Conservation (phyloP, 2,888 invertebrate genomes). For the Mylabris sibirica region DNA sequence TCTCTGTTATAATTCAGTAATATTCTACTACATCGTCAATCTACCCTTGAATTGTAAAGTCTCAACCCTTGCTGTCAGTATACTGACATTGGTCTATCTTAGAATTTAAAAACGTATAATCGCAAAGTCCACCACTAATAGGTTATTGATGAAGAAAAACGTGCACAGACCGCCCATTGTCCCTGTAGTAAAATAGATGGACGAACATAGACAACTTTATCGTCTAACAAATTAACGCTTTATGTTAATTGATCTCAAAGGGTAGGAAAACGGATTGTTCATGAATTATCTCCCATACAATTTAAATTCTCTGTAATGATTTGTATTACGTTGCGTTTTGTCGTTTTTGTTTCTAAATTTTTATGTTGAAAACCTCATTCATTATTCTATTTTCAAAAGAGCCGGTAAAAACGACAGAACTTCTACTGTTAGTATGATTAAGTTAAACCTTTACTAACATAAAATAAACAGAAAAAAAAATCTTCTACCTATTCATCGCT, state of each 20-base stretch:
- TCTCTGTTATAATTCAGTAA: not conserved
- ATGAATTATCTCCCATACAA: not conserved
- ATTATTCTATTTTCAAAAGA: slow-evolving; percentile 33
- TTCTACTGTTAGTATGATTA: slow-evolving; percentile 6
- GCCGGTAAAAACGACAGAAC: slow-evolving; percentile 19
- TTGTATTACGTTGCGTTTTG: slow-evolving; percentile 10
- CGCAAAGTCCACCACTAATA: not conserved
- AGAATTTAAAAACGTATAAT: not conserved
- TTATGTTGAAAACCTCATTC: slow-evolving; percentile 22
- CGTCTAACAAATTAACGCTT: slow-evolving; percentile 14
- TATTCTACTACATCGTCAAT: not conserved
- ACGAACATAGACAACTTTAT: not conserved
- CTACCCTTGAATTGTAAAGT: not conserved
- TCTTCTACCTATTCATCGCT: not conserved
- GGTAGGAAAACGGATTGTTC: not conserved
- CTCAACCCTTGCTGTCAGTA: not conserved
- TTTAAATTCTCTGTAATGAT: slow-evolving; percentile 12
- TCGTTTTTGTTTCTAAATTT: not conserved
- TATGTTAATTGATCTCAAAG: slow-evolving; percentile 17
- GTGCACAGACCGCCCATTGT: not conserved
- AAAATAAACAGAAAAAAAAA: not conserved
- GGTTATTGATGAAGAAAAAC: not conserved
- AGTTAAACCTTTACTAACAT: not conserved
- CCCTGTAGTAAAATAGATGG: not conserved
- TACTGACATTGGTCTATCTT: not conserved